These are phyloP conservation scores for Xenentodon cancila DNA, from an alignment of 2,797 vertebrate species.

Conservation along the genomic window DNA sequence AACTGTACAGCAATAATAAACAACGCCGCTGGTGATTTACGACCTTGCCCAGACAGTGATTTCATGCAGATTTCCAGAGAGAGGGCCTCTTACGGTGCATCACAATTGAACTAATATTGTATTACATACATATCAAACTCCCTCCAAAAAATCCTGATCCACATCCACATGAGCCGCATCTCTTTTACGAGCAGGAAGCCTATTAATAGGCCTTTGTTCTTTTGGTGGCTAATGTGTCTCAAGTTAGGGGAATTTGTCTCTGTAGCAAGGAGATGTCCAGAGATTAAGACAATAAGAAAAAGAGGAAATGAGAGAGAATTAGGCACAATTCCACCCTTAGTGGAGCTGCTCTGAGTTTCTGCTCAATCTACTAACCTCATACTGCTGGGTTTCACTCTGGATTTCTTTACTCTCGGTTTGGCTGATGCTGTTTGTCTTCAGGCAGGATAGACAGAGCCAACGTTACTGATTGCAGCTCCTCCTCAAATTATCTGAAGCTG, in stretches of 20 bases:
- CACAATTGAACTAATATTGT: conserved; percentile 84
- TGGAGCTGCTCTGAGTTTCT: conserved; percentile 32
- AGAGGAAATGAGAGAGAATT: conserved; percentile 9
- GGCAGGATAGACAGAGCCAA: conserved; percentile 41
- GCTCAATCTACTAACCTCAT: conserved; percentile 33
- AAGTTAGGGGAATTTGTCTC: conserved; percentile 74
- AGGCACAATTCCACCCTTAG: conserved; percentile 25
- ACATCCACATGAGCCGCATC: conserved; percentile 63
- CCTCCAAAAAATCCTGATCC: conserved; percentile 80
- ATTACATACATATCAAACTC: conserved; percentile 86
- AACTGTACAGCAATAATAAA: conserved; percentile 80
- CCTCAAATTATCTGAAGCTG: conserved; percentile 28
- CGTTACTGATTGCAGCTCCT: conserved; percentile 59
- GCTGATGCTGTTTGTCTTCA: conserved; percentile 55
- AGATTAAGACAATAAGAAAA: conserved; percentile 62
- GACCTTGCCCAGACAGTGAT: conserved; percentile 84
- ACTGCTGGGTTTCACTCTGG: conserved; percentile 29
- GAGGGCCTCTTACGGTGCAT: conserved; percentile 77
- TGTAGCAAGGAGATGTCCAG: conserved; percentile 62
- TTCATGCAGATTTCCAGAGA: conserved; percentile 86
- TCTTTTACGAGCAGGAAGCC: conserved; percentile 79
- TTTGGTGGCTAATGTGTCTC: conserved; percentile 79
- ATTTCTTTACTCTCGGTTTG: conserved; percentile 51
- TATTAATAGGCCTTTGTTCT: conserved; percentile 83
- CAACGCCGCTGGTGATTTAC: conserved; percentile 81